Evolutionary conservation across 2,113 vertebrate species (phyloP).

Genomic region (Brachionichthys hirsutus): DNA sequence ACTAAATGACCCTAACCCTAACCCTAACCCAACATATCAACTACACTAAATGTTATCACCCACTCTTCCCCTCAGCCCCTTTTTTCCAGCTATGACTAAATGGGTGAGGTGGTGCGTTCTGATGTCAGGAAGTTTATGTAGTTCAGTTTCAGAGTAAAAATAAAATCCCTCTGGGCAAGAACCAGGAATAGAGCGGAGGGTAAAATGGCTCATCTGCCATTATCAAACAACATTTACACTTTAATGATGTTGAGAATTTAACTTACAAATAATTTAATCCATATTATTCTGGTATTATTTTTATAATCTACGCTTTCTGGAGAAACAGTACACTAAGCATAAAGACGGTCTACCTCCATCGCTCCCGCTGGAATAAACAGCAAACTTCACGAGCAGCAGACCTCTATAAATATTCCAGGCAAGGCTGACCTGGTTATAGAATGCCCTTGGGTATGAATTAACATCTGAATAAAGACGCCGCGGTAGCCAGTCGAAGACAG

Average conservation of each 20-base stretch:
- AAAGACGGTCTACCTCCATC: constrained; percentile 63
- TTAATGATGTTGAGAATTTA: background rate
- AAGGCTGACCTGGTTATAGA: constrained; percentile 80
- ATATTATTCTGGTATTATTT: constrained; percentile 25
- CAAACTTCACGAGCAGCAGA: constrained; percentile 67
- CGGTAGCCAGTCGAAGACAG: constrained; percentile 70
- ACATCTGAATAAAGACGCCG: constrained; percentile 77
- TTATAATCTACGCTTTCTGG: constrained; percentile 35
- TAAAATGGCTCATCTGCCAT: constrained; percentile 1
- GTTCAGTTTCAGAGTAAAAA: constrained; percentile 25
- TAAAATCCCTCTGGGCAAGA: background rate
- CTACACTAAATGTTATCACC: constrained; percentile 7
- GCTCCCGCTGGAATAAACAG: constrained; percentile 58
- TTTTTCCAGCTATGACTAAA: constrained; percentile 10
- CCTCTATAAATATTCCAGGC: constrained; percentile 80
- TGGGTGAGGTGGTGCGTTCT: constrained; percentile 22
- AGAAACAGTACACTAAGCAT: constrained; percentile 60
- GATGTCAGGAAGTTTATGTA: constrained; percentile 29
- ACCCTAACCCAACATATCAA: constrained; percentile 20
- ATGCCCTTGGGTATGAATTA: constrained; percentile 77
- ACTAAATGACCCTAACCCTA: constrained; percentile 26
- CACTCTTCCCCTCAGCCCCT: constrained; percentile 1
- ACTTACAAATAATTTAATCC: constrained; percentile 2
- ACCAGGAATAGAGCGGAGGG: constrained; percentile 2
- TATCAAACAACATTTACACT: background rate